A percentile compares a stretch with the other conserved stretches of the same genome.
phyloP scores from a whole-genome alignment of 2,888 invertebrate genomes.

The Adela reaumurella region DNA sequence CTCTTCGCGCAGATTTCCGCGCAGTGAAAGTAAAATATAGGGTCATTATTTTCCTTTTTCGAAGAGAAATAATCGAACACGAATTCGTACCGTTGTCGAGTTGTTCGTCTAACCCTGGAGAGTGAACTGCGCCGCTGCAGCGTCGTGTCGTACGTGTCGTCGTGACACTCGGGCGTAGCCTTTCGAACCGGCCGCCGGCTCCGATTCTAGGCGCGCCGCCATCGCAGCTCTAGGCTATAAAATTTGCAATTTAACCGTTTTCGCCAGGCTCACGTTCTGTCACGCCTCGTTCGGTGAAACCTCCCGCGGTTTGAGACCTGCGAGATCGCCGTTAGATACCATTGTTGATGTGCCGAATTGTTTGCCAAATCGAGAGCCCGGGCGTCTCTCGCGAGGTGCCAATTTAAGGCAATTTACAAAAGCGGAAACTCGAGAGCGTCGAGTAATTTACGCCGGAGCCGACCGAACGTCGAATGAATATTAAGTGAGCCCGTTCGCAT shows the following conservation, averaged over 20 bases:
- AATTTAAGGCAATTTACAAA: not conserved
- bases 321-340: not conserved
- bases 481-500: not conserved
- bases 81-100: too few species aligned
- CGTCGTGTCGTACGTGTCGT: not conserved
- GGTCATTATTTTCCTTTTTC: not conserved
- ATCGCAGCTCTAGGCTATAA: not conserved
- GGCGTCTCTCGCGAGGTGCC: not conserved
- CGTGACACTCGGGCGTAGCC: not conserved
- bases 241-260: not conserved
- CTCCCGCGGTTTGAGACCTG: not conserved
- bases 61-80: not conserved
- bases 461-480: not conserved
- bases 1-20: not conserved
- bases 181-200: not conserved
- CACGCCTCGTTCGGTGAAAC: not conserved
- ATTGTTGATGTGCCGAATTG: not conserved
- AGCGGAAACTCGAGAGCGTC: not conserved
- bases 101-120: too few species aligned
- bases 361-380: not conserved
- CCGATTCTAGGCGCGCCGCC: not conserved
- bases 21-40: not conserved
- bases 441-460: not conserved
- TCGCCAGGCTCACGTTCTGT: not conserved
- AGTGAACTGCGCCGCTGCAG: too few species aligned